Percentiles rank a stretch among this genome's conserved stretches.
Conservation (phyloP, 2,113 vertebrate species). For the Cathartes aura region DNA sequence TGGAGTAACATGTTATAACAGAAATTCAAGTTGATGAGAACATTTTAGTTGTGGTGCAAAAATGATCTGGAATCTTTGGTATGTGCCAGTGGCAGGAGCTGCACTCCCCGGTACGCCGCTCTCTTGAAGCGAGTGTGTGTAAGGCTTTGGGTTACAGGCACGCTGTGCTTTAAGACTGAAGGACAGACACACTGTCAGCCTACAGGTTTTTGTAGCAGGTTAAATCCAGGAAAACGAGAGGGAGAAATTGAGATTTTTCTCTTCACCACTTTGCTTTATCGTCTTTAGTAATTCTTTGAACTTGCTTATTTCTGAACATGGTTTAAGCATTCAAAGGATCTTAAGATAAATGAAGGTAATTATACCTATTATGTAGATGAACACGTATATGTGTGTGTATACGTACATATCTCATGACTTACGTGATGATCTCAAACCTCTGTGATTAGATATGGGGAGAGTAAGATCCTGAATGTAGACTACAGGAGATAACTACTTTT, state of each 20-base stretch:
- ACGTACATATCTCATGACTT: rapidly evolving
- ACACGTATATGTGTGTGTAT: rapidly evolving
- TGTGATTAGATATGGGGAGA: not conserved
- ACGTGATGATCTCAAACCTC: not conserved
- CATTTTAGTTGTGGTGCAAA: conserved; percentile 21
- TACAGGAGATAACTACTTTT: not conserved
- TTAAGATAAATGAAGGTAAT: not conserved
- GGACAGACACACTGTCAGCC: not conserved
- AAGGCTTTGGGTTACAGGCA: not conserved
- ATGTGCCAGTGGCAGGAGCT: conserved; percentile 72
- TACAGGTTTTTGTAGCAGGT: not conserved
- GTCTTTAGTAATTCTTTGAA: not conserved
- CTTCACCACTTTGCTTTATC: not conserved
- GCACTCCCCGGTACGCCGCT: not conserved
- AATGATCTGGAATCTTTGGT: conserved; percentile 73
- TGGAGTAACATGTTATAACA: conserved; percentile 59
- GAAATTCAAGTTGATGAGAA: conserved; percentile 40
- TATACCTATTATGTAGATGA: not conserved
- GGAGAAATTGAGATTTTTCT: not conserved
- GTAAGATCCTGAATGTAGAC: not conserved
- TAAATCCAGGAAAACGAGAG: not conserved
- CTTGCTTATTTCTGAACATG: not conserved
- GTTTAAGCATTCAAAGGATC: not conserved
- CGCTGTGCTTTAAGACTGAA: not conserved
- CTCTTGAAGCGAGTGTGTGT: not conserved